These are phyloP conservation scores for Eustalomyia histrio DNA, from an alignment of 2,888 invertebrate genomes.

Conservation along the genomic window DNA sequence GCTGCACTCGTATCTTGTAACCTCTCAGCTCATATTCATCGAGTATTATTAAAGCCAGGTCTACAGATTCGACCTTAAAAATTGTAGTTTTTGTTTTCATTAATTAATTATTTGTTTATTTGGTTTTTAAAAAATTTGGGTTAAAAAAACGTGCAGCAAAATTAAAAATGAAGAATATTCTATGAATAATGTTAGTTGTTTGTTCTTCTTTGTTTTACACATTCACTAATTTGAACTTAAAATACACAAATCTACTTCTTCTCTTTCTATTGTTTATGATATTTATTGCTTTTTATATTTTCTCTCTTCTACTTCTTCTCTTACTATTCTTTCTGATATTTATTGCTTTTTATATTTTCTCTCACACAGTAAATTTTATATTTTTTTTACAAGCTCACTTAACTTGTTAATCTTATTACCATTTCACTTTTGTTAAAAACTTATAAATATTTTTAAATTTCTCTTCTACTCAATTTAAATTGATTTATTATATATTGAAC, in stretches of 20 bases:
- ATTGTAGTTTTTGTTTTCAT: not conserved
- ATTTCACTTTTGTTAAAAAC: too few relatives aligned
- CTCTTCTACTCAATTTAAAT: not conserved
- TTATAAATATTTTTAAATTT: not conserved
- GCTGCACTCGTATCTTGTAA: constrained; percentile 91
- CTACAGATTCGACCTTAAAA: constrained; percentile 91
- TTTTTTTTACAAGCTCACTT: too few relatives aligned
- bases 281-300: too few relatives aligned
- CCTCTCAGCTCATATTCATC: constrained; percentile 92
- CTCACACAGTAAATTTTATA: too few relatives aligned
- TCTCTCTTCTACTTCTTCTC: not conserved
- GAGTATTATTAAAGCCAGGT: constrained; percentile 92
- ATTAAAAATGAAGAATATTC: not conserved
- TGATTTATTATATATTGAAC: not conserved
- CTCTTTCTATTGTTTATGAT: too few relatives aligned
- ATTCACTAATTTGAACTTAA: not conserved
- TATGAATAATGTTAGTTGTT: not conserved
- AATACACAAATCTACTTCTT: not conserved
- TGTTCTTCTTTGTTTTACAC: not conserved
- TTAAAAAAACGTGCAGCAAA: constrained; percentile 1
- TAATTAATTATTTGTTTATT: not conserved
- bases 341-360: too few relatives aligned
- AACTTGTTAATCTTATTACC: too few relatives aligned
- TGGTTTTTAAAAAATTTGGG: not conserved
- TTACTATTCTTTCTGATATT: too few relatives aligned